Evolutionary conservation across 2,888 invertebrate species (phyloP), one percentile per base, ranked within the genome.

Genomic region (Hyppa rectilinea): DNA sequence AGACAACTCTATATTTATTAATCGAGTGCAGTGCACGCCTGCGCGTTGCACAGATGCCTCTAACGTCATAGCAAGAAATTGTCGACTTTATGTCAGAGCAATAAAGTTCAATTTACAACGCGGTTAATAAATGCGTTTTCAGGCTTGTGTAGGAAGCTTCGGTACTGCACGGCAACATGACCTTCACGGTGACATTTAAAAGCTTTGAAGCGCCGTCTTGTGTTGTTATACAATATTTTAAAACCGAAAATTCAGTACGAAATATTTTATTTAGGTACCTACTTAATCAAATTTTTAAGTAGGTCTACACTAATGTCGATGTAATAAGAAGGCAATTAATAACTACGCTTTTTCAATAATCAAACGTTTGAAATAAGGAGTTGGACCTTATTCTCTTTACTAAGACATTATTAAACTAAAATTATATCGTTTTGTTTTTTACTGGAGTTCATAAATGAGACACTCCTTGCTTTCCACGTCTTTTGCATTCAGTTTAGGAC

Each of bases 21-120:
- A 17, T 53, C n/a, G 17, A 47, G 31, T 62, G 62, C 52, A 69
- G n/a, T 62, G 61, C 71, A 70, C 71, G 76, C 71, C 50, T 76
- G 76, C 71, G 76, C 71, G 43, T 62, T 76, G 56, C 71, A 58
- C 65, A 65, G 56, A 52, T n/a, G 77, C 65, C 56, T 76, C 52
- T 65, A 31, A 71, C 64, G 31, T 20, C 2, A 1, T 12, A 31
- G 14, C 58, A 49, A 7, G 14, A 23, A 4, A 60, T n/a, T 14
- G 3, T 55, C 40, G n/a, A 43, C 58, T 36, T 7, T 59, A 36
- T 10, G 0, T 0, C 2, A 0, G 5, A n/a, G 12, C 0, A 0
- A 0, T 61, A 50, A 40, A 4, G 45, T 40, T 34, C 0, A 52
- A 12, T 63, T 23, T 63, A 43, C 4, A 26, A 17, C 10, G 40